These are phyloP conservation scores for Oscheius myriophilus DNA, from an alignment of 2,888 invertebrate species.

Conservation along the genomic window DNA sequence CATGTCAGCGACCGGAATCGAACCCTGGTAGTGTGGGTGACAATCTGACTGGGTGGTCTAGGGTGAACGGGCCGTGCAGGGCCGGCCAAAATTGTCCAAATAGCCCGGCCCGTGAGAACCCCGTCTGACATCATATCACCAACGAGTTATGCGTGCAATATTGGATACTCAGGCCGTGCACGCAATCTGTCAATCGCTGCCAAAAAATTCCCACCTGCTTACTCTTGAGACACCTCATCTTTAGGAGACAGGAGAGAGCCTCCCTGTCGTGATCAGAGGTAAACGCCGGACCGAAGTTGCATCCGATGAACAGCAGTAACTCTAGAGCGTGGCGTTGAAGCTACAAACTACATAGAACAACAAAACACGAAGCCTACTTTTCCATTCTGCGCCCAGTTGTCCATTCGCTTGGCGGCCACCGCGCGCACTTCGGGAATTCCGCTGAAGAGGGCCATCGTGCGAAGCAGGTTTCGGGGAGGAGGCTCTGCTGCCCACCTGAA, in stretches of 20 bases:
- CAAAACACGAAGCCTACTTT: constrained; percentile 75
- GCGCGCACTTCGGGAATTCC: constrained; percentile 87
- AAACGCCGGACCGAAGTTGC: constrained; percentile 81
- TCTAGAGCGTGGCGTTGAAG: constrained; percentile 90
- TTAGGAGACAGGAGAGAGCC: constrained; percentile 84
- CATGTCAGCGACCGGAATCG: no score
- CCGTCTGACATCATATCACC: no score
- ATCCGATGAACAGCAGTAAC: constrained; percentile 86
- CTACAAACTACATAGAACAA: constrained; percentile 60
- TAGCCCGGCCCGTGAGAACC: no score
- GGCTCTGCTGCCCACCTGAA: constrained; percentile 37
- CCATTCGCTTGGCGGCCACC: constrained; percentile 83
- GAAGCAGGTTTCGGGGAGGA: constrained; percentile 87
- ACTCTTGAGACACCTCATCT: constrained; percentile 86
- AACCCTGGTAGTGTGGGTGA: no score
- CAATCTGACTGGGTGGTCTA: no score
- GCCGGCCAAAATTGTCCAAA: no score
- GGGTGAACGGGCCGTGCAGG: no score
- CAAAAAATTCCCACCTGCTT: constrained; percentile 82
- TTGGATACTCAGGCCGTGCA: no score
- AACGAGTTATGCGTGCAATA: no score
- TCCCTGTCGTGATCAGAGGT: constrained; percentile 79
- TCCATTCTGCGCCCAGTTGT: constrained; percentile 93
- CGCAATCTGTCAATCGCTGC: no score
- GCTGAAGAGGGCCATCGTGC: constrained; percentile 84